A percentile compares a stretch with the other conserved stretches of the same genome.
phyloP scores from a whole-genome alignment of 2,797 vertebrate genomes.

The Orientallactaga sibirica region DNA sequence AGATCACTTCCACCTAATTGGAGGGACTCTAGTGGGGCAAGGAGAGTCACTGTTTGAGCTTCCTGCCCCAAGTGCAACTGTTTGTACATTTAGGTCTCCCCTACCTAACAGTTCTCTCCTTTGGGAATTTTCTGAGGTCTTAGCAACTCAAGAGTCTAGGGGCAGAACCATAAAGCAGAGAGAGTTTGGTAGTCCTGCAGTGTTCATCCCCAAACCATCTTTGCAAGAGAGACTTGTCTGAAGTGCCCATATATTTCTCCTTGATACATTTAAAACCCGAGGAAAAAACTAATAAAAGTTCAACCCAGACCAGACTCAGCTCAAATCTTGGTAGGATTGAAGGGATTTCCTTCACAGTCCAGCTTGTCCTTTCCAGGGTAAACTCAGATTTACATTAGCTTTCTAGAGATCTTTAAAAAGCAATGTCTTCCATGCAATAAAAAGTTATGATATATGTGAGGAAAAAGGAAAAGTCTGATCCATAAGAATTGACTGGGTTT shows the following conservation, averaged over 20 bases:
- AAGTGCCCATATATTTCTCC: not conserved
- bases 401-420: slow-evolving; percentile 24
- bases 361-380: not conserved
- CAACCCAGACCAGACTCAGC: not conserved
- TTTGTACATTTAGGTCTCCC: not conserved
- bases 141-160: not conserved
- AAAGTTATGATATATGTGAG: not conserved
- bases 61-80: not conserved
- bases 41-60: not conserved
- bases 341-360: not conserved
- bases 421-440: not conserved
- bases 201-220: not conserved
- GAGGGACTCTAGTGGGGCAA: not conserved
- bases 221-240: too few relatives aligned
- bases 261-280: not conserved
- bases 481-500: not conserved
- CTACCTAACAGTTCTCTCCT: not conserved
- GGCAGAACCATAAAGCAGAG: not conserved
- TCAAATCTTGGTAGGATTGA: not conserved
- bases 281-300: slow-evolving; percentile 6
- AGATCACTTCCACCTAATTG: not conserved
- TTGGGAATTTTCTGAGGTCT: not conserved
- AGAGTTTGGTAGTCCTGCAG: not conserved
- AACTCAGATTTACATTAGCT: not conserved
- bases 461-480: not conserved